Evolutionary conservation across 2,113 vertebrate genomes (phyloP), one percentile per base, ranked within the genome.

Genomic region (Eretmochelys imbricata): DNA sequence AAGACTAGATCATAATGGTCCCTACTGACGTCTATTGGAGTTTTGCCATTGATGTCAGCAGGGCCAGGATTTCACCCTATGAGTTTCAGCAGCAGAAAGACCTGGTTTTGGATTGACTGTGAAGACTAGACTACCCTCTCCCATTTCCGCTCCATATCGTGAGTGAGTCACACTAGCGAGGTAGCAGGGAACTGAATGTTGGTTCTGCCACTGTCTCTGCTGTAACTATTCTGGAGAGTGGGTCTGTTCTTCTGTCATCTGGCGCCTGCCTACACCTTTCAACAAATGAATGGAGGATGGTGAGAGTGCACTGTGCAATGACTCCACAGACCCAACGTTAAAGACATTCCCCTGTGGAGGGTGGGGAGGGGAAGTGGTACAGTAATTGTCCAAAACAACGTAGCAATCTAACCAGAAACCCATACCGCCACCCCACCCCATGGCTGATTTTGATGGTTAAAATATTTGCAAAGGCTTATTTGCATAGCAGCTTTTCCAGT

Each of bases 401-500:
- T 10, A 80, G 83, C 81, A 54, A 38, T 72, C n/a, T 80, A 91
- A 11, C 80, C 19, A 84, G 65, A 75, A 80, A 7, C 16, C 35
- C 0, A 0, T 59, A 59, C 91, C 93, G 95, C 87, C 85, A 59
- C 62, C 80, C 50, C 53, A 89, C 59, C 19, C 76, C 72, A 89
- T 85, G 84, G 19, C 42, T 84, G 50, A 92, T 10, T 42, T 16
- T n/a, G 93, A 88, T 83, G 42, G 48, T 53, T 95, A 82, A 42
- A 94, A 93, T 87, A 94, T 59, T 97, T 89, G 87, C 57, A 91
- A 91, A 85, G 82, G 75, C 35, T 38, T 48, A 89, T 95, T 90
- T 90, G 17, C 78, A 82, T 46, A 94, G 35, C 69, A 82, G 12
- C 46, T 48, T 94, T 93, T 78, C 82, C 38, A 87, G 20, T 93